A percentile compares a stretch with the other conserved stretches of the same genome.
phyloP scores from a whole-genome alignment of 1,140 invertebrate genomes.

The Thereuonema tuberculata region DNA sequence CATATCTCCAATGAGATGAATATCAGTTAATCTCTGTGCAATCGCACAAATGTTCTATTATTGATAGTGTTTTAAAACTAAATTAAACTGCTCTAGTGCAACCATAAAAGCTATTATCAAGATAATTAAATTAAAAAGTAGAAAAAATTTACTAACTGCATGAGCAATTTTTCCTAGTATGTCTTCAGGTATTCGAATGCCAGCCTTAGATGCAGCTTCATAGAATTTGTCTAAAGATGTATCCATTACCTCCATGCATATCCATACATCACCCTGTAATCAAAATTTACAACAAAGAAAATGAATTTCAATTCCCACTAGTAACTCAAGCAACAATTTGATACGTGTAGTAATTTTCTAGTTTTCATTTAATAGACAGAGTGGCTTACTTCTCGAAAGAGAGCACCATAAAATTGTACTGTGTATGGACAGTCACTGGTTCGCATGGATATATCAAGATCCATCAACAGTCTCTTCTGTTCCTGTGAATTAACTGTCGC shows the following conservation, averaged over 20 bases:
- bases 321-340: neutral
- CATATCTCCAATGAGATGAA: too few relatives aligned
- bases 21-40: too few relatives aligned
- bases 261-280: constrained; percentile 81
- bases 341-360: too few relatives aligned
- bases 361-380: too few relatives aligned
- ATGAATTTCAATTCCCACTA: neutral
- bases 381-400: constrained; percentile 58
- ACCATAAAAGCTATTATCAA: neutral
- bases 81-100: neutral
- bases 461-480: constrained; percentile 89
- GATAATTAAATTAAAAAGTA: too few relatives aligned
- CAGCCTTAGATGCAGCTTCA: constrained; percentile 57
- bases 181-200: constrained; percentile 71
- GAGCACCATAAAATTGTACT: constrained; percentile 93
- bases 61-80: too few relatives aligned
- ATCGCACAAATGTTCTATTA: too few relatives aligned
- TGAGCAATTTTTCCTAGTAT: constrained; percentile 91
- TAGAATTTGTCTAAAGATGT: constrained; percentile 95
- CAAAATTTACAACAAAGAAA: constrained; percentile 7
- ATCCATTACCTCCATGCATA: constrained; percentile 99
- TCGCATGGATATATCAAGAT: constrained; percentile 85
- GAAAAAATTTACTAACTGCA: too few relatives aligned
- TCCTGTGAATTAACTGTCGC: constrained; percentile 84
- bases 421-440: constrained; percentile 92